Percentiles rank a stretch among this genome's conserved stretches.
Conservation (phyloP, 1,140 invertebrate species). For the Archivesica marissinica region DNA sequence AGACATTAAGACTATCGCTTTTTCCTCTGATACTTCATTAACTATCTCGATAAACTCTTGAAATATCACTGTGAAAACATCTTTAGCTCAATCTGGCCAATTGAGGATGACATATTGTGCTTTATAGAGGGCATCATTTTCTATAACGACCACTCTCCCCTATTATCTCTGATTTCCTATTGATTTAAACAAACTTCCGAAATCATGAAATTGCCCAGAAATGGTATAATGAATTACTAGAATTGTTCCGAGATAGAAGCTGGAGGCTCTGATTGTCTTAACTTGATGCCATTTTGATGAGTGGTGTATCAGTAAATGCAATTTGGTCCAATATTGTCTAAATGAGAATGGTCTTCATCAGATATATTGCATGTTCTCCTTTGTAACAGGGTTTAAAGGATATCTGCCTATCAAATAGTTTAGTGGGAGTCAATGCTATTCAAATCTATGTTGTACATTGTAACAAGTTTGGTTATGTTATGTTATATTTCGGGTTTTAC, state of each 20-base stretch:
- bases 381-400: no score
- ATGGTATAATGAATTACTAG: constrained; percentile 48
- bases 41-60: neutral
- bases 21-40: no score
- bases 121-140: constrained; percentile 31
- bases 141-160: constrained; percentile 28
- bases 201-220: constrained; percentile 44
- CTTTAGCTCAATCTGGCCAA: neutral
- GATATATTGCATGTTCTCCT: neutral
- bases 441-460: no score
- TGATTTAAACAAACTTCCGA: constrained; percentile 55
- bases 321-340: constrained; percentile 17
- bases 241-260: constrained; percentile 24
- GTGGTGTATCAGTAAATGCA: neutral
- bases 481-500: no score
- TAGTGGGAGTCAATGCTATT: no score
- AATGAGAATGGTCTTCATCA: neutral
- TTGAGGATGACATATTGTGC: constrained; percentile 3
- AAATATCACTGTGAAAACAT: constrained; percentile 1
- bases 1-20: no score
- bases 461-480: no score
- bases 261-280: neutral
- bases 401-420: no score
- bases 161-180: constrained; percentile 44
- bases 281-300: constrained; percentile 25